Conservation (phyloP, 2,888 invertebrate genomes). For the Leptinotarsa haldemani region DNA sequence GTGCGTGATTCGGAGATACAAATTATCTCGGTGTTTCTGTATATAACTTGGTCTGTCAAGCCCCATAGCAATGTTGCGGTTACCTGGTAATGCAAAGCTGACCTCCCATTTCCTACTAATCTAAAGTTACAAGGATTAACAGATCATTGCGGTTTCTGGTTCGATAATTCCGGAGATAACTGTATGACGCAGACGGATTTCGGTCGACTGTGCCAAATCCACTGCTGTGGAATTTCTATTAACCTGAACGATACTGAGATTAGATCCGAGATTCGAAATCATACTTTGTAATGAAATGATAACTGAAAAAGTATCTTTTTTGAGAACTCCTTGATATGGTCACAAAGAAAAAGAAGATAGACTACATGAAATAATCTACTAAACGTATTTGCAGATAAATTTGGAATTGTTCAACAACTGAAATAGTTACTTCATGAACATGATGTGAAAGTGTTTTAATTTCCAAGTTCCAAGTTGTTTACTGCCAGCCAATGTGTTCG, state of each 20-base stretch:
- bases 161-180: slow-evolving; percentile 13
- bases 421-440: too few relatives aligned
- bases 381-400: too few relatives aligned
- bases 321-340: too few relatives aligned
- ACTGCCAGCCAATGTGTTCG: too few relatives aligned
- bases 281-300: neutral
- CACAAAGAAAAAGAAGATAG: too few relatives aligned
- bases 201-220: neutral
- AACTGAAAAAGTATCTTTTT: too few relatives aligned
- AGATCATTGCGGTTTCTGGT: slow-evolving; percentile 28
- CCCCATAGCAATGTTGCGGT: slow-evolving; percentile 14
- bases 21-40: slow-evolving; percentile 3
- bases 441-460: too few relatives aligned
- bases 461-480: too few relatives aligned
- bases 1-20: neutral
- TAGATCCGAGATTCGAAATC: neutral
- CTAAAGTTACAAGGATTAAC: slow-evolving; percentile 36
- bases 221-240: neutral
- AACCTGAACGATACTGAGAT: neutral
- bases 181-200: slow-evolving; percentile 13
- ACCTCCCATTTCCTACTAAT: slow-evolving; percentile 32
- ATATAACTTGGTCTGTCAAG: slow-evolving; percentile 2
- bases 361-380: too few relatives aligned
- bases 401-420: too few relatives aligned
- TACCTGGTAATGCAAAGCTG: slow-evolving; percentile 5